phyloP scores from a whole-genome alignment of 2,797 vertebrate species.

The Tragopan temminckii region DNA sequence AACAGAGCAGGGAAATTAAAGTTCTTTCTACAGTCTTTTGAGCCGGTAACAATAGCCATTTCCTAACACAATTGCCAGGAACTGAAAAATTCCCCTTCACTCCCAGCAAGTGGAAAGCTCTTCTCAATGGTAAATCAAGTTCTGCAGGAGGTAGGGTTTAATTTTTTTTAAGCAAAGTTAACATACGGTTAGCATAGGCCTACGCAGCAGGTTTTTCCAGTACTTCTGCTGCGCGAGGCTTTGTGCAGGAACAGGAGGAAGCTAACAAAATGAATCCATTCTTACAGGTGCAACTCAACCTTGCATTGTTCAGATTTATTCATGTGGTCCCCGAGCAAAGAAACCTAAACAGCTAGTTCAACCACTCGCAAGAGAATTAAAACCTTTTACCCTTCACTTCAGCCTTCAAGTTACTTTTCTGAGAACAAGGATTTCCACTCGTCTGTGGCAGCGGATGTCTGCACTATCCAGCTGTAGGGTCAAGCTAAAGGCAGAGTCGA shows the following conservation, averaged over 20 bases:
- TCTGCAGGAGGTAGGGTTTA: slow-evolving; percentile 70
- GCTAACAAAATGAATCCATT: slow-evolving; percentile 55
- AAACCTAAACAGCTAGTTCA: slow-evolving; percentile 36
- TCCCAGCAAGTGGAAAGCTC: slow-evolving; percentile 63
- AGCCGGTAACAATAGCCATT: slow-evolving; percentile 58
- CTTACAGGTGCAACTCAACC: slow-evolving; percentile 65
- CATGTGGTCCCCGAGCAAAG: slow-evolving; percentile 37
- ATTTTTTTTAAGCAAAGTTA: slow-evolving; percentile 74
- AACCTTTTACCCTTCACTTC: not conserved
- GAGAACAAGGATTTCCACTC: not conserved
- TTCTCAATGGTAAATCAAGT: slow-evolving; percentile 71
- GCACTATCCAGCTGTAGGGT: not conserved
- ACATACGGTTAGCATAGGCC: slow-evolving; percentile 76
- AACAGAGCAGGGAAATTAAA: slow-evolving; percentile 62
- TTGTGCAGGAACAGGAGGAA: slow-evolving; percentile 70
- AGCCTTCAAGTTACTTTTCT: not conserved
- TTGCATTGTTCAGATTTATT: slow-evolving; percentile 58
- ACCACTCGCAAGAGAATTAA: not conserved
- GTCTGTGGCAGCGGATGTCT: not conserved
- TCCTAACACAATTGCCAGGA: slow-evolving; percentile 39
- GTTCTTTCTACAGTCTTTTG: slow-evolving; percentile 45
- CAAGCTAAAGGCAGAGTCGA: not conserved
- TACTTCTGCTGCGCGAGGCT: slow-evolving; percentile 42
- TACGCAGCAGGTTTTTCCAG: slow-evolving; percentile 72
- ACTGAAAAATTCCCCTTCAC: slow-evolving; percentile 62